Conservation (phyloP, 1,140 invertebrate species). For the Orussus abietinus region DNA sequence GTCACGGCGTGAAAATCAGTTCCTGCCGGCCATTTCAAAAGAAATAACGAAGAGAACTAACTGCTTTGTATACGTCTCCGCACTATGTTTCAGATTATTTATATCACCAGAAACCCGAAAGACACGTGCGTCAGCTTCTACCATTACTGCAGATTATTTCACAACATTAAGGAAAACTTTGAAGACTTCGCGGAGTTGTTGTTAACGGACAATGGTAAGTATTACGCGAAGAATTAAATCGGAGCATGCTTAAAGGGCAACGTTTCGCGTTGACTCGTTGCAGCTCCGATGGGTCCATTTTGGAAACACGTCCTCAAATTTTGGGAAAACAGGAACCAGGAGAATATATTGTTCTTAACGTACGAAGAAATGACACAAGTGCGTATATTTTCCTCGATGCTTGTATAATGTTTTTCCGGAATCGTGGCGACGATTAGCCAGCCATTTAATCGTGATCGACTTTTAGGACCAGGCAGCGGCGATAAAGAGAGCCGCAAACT, state of each 20-base stretch:
- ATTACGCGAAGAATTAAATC: conserved; percentile 1
- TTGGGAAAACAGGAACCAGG: conserved; percentile 70
- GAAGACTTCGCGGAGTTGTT: conserved; percentile 81
- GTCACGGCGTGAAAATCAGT: too few species aligned
- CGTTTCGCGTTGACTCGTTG: conserved; percentile 14
- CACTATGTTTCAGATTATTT: conserved; percentile 72
- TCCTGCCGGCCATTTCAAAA: too few species aligned
- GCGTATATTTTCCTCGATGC: too few species aligned
- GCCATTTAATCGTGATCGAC: conserved; percentile 4
- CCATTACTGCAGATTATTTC: conserved; percentile 74
- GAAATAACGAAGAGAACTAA: too few species aligned
- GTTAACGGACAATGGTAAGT: conserved; percentile 60
- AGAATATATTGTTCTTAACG: conserved; percentile 75
- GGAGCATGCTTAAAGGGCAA: background rate
- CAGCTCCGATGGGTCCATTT: conserved; percentile 64
- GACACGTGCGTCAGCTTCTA: conserved; percentile 91
- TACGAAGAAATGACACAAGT: conserved; percentile 82
- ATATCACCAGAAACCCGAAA: conserved; percentile 88
- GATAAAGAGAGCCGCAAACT: conserved; percentile 67
- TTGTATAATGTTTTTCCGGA: background rate
- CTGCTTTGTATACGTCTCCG: too few species aligned
- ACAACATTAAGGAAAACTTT: conserved; percentile 68
- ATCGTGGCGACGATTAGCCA: background rate
- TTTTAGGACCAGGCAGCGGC: conserved; percentile 59
- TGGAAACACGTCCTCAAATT: conserved; percentile 66